Base-by-base conservation (phyloP, 2,888 invertebrate genomes). In the Druceiella hillmani region DNA sequence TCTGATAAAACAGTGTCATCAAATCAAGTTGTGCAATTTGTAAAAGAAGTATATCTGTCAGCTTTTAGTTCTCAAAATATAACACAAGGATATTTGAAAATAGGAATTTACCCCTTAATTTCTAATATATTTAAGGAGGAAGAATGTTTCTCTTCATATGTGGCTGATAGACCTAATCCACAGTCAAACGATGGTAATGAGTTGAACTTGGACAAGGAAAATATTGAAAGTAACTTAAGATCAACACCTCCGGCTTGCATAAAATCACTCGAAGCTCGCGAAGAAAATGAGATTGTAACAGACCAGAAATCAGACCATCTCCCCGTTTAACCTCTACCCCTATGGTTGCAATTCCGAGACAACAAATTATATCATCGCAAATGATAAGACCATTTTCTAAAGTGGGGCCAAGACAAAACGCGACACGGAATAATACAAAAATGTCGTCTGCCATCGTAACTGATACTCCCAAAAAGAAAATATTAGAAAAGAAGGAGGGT, bases 1-100 rank as follows among this genome's bases (percentile, higher is more conserved):
- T 47, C 48, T 22, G 45, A 45, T 36, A 47, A 47, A 47, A 47
- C 44, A 25, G 42, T 45, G 34, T 46, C 44, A 13, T 46, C 48
- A 38, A 43, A 45, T 35, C 38, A 45, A 36, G 43, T 44, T 30
- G 42, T 33, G 33, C 39, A 44, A 25, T 43, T 43, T 35, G 42
- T 44, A 39, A 45, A 32, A 24, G 38, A 43, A 27, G 41, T 38
- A 43, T 36, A 44, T 44, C 27, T 45, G 25, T 20, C 34, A 36
- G 44, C 46, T 36, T 45, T 49, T 33, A 43, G 40, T 32, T 44
- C 37, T 30, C 41, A 44, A n/a, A 46, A 49, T 44, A 38, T 44
- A 33, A n/a, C n/a, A n/a, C n/a, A n/a, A n/a, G n/a, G n/a, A n/a
- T n/a, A n/a, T n/a, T n/a, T n/a, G n/a, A 38, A 41, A 41, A 41